These are phyloP conservation scores for Oplegnathus fasciatus DNA, from an alignment of 2,113 vertebrate species.

Conservation along the genomic window DNA sequence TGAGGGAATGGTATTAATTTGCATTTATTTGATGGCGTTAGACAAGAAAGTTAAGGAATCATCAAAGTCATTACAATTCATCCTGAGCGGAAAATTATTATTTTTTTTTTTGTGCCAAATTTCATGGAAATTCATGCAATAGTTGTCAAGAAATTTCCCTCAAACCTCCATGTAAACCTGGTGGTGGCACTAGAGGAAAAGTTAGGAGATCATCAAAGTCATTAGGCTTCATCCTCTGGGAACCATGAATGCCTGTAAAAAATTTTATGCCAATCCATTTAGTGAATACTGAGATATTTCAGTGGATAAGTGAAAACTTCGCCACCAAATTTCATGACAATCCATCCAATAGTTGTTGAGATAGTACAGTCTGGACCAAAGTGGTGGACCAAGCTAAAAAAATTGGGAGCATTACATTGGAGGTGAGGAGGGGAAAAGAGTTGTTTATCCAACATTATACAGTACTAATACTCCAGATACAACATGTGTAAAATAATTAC, in stretches of 20 bases:
- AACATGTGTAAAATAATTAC: constrained; percentile 76
- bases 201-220: not conserved
- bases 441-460: constrained; percentile 48
- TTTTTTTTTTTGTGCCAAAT: not conserved
- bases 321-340: not conserved
- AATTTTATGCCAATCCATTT: not conserved
- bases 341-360: not conserved
- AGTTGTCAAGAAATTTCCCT: not conserved
- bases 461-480: constrained; percentile 51
- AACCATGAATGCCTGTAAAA: not conserved
- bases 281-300: not conserved
- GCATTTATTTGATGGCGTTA: not conserved
- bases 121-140: not conserved
- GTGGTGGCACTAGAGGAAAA: not conserved
- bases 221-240: not conserved
- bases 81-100: not conserved
- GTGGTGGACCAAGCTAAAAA: not conserved
- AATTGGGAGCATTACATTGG: not conserved
- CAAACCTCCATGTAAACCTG: not conserved
- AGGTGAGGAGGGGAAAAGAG: not conserved
- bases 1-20: not conserved
- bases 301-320: not conserved
- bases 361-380: not conserved
- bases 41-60: not conserved
- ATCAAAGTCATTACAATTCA: not conserved